These are phyloP conservation scores for Anolis apletophallus DNA, from an alignment of 2,797 vertebrate genomes.

Conservation along the genomic window DNA sequence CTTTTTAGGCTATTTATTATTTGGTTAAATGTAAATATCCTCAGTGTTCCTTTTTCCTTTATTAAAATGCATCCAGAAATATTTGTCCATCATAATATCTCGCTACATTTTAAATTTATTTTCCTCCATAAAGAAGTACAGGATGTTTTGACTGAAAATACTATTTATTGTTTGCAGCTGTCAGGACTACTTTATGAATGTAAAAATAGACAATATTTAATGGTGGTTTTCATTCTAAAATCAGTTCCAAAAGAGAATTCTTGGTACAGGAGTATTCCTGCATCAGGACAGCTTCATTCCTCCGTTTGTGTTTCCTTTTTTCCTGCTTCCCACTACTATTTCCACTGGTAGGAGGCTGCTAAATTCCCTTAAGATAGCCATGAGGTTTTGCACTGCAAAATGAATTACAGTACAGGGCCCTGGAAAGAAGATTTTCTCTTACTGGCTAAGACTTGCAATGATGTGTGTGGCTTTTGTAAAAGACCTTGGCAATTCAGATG, in stretches of 20 bases:
- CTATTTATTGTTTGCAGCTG: not conserved
- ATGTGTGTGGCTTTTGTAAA: not conserved
- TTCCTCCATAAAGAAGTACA: not conserved
- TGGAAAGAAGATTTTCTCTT: not conserved
- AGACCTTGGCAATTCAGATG: not conserved
- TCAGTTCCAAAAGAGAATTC: not conserved
- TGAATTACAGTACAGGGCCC: no score
- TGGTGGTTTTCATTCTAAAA: not conserved
- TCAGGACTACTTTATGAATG: not conserved
- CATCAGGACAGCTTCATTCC: not conserved
- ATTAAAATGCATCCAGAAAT: not conserved
- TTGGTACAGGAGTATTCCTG: not conserved
- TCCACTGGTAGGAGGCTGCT: not conserved
- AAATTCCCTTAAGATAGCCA: not conserved
- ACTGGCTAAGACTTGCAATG: not conserved
- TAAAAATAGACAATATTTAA: not conserved
- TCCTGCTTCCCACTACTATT: not conserved
- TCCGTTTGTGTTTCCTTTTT: not conserved
- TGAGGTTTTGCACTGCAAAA: not conserved
- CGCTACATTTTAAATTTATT: not conserved
- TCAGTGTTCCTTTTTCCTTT: not conserved
- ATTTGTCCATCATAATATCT: not conserved
- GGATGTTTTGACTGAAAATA: not conserved
- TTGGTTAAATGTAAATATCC: no score
- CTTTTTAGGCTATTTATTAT: no score